Percentiles rank a stretch among this genome's conserved stretches.
Evolutionary conservation across 37 sponge, comb jelly and placozoan genomes (phyloP).

Genomic region (Geodia barretti): DNA sequence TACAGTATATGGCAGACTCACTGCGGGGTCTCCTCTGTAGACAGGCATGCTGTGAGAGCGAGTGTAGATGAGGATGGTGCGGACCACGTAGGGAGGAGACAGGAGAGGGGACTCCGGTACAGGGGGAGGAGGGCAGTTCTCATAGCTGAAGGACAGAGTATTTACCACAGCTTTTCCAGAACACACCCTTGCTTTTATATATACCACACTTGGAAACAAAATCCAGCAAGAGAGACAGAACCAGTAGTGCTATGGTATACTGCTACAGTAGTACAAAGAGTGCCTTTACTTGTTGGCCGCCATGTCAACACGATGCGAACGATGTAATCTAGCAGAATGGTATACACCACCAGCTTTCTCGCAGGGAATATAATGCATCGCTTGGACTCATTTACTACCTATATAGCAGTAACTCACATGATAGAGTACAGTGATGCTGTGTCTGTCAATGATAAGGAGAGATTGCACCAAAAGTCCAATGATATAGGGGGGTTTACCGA

Average conservation of each 20-base stretch:
- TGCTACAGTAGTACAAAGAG: no score
- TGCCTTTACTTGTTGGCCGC: no score
- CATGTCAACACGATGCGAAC: no score
- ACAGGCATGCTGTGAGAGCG: conserved; percentile 67
- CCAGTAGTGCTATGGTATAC: no score
- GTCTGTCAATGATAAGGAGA: conserved; percentile 24
- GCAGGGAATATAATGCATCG: no score
- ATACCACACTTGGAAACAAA: no score
- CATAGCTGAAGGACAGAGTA: conserved; percentile 20
- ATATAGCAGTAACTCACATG: conserved; percentile 54
- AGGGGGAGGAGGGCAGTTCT: conserved; percentile 32
- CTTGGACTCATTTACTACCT: no score
- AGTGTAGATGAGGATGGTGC: conserved; percentile 67
- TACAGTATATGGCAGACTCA: no score
- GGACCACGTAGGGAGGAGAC: conserved; percentile 68
- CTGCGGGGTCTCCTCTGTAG: conserved; percentile 61
- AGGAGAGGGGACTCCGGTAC: conserved; percentile 33
- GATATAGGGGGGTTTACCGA: conserved; percentile 23
- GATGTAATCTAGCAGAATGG: no score
- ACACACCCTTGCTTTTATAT: neutral
- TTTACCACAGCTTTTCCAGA: neutral
- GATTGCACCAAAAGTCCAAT: neutral
- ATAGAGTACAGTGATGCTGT: conserved; percentile 61
- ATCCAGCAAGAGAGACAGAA: no score
- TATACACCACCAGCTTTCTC: no score